Evolutionary conservation across 2,888 invertebrate genomes (phyloP).

Genomic region (Gisinianus flammeolus): DNA sequence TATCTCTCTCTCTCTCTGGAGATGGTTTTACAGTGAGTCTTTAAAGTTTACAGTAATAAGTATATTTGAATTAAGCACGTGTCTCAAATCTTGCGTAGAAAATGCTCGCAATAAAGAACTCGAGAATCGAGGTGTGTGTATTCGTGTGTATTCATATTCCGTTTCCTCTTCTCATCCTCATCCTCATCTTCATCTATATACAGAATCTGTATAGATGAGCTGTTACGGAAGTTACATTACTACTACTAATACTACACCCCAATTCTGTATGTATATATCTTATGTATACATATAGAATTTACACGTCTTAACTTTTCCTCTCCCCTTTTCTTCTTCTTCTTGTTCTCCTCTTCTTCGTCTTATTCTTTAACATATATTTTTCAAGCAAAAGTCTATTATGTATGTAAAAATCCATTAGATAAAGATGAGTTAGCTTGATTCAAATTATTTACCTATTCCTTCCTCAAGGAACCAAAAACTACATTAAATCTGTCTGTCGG

Average conservation of each 20-base stretch:
- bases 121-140: background rate
- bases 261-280: background rate
- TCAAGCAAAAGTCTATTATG: no score
- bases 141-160: background rate
- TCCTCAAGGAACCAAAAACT: background rate
- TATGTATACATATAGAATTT: background rate
- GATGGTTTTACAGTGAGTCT: background rate
- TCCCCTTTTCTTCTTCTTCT: background rate
- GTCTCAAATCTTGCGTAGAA: constrained; percentile 12
- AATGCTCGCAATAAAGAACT: background rate
- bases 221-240: background rate
- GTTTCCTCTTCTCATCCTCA: background rate
- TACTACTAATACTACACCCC: background rate
- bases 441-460: background rate
- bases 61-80: background rate
- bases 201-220: background rate
- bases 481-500: background rate
- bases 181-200: background rate
- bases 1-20: background rate
- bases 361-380: no score
- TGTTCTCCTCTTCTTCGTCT: background rate
- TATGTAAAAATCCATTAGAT: no score
- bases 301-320: background rate
- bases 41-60: background rate
- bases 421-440: background rate